Conservation (phyloP, 1,140 invertebrate genomes). For the Drosophila teissieri region DNA sequence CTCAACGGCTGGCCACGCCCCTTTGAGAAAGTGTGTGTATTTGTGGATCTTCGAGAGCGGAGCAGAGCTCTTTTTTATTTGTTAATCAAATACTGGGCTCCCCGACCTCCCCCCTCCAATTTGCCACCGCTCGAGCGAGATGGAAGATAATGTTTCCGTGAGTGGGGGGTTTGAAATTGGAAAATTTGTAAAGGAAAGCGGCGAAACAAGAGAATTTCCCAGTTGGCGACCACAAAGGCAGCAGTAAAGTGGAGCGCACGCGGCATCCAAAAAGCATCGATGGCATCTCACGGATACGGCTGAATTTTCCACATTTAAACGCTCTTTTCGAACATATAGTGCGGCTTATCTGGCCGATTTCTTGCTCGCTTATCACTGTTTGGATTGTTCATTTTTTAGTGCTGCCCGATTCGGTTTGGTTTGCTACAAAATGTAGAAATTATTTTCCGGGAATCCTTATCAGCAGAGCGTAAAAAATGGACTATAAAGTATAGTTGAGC, state of each 20-base stretch:
- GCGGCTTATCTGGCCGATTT: constrained; percentile 51
- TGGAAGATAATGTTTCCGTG: not conserved
- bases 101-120: constrained; percentile 46
- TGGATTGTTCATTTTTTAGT: constrained; percentile 20
- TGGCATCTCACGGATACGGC: constrained; percentile 20
- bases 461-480: constrained; percentile 18
- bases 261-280: constrained; percentile 23
- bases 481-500: constrained; percentile 27
- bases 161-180: constrained; percentile 2
- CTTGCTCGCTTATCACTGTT: constrained; percentile 33
- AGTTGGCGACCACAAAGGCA: constrained; percentile 55
- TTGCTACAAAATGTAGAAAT: constrained; percentile 43
- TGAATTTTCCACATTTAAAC: constrained; percentile 18
- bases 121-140: constrained; percentile 33
- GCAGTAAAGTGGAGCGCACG: constrained; percentile 67
- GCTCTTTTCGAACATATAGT: constrained; percentile 5
- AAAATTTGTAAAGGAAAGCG: constrained; percentile 45
- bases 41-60: constrained; percentile 23
- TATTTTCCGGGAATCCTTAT: constrained; percentile 39
- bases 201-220: constrained; percentile 51
- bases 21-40: constrained; percentile 2
- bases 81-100: constrained; percentile 72
- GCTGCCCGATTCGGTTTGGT: constrained; percentile 20
- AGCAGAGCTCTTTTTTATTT: constrained; percentile 73
- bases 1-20: constrained; percentile 29